These are phyloP conservation scores for Andrena dorsata DNA, from an alignment of 2,888 invertebrate species.

Conservation along the genomic window DNA sequence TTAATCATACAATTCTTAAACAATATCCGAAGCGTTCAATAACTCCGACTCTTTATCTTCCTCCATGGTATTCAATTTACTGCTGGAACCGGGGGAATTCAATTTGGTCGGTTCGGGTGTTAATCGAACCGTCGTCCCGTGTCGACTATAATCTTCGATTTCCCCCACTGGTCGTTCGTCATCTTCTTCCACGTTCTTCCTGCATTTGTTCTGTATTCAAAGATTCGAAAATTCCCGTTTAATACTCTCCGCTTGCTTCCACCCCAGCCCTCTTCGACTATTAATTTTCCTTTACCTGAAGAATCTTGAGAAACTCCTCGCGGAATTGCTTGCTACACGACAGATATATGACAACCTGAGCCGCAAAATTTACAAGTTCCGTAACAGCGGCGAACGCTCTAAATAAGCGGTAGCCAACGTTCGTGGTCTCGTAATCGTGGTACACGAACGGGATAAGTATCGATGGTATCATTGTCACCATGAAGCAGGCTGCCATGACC, in stretches of 20 bases:
- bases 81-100: conserved; percentile 62
- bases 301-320: conserved; percentile 47
- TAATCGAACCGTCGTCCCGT: conserved; percentile 66
- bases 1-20: conserved; percentile 24
- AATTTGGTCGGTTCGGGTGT: conserved; percentile 66
- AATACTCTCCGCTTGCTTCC: not conserved
- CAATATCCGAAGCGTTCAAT: conserved; percentile 46
- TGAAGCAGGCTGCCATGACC: conserved; percentile 57
- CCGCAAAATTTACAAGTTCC: conserved; percentile 60
- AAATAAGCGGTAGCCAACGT: conserved; percentile 45
- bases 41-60: conserved; percentile 59
- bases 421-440: conserved; percentile 13
- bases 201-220: conserved; percentile 52
- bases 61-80: conserved; percentile 50
- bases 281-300: conserved; percentile 38
- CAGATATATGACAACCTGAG: conserved; percentile 58
- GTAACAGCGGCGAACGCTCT: conserved; percentile 45
- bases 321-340: conserved; percentile 63
- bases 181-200: conserved; percentile 34
- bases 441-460: conserved; percentile 49
- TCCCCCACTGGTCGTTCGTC: conserved; percentile 61
- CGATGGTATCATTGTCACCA: conserved; percentile 60
- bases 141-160: conserved; percentile 66
- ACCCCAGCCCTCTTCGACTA: too few species aligned
- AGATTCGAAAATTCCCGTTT: not conserved